phyloP scores from a whole-genome alignment of 2,797 vertebrate species.

The Adrianichthys oophorus region DNA sequence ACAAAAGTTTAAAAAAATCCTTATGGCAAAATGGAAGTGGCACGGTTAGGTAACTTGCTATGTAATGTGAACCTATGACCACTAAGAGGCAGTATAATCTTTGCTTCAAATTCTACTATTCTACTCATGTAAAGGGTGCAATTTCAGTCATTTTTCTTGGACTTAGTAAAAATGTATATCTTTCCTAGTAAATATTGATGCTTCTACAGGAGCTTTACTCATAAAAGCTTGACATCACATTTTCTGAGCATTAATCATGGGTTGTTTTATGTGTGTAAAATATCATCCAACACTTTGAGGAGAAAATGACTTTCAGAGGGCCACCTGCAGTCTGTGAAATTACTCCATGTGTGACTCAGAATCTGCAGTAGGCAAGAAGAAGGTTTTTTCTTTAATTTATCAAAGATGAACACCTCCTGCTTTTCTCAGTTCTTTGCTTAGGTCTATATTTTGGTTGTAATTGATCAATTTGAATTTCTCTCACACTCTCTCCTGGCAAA shows the following conservation, averaged over 20 bases:
- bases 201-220: conserved; percentile 6
- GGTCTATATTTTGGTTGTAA: conserved; percentile 7
- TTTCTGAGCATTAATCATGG: conserved; percentile 14
- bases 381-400: conserved; percentile 3
- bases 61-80: conserved; percentile 43
- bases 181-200: neutral
- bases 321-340: no score
- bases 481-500: conserved; percentile 40
- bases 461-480: conserved; percentile 39
- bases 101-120: conserved; percentile 1
- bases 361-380: no score
- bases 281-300: no score
- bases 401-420: conserved; percentile 14
- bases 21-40: no score
- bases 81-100: conserved; percentile 53
- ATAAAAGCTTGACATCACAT: conserved; percentile 8
- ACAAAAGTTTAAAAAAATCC: no score
- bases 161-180: neutral
- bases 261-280: conserved; percentile 12
- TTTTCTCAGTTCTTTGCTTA: conserved; percentile 4
- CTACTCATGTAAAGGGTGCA: neutral
- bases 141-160: neutral
- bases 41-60: neutral
- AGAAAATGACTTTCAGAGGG: no score
- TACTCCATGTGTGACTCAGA: no score